Evolutionary conservation across 2,797 vertebrate genomes (phyloP).

Genomic region (Echiichthys vipera): DNA sequence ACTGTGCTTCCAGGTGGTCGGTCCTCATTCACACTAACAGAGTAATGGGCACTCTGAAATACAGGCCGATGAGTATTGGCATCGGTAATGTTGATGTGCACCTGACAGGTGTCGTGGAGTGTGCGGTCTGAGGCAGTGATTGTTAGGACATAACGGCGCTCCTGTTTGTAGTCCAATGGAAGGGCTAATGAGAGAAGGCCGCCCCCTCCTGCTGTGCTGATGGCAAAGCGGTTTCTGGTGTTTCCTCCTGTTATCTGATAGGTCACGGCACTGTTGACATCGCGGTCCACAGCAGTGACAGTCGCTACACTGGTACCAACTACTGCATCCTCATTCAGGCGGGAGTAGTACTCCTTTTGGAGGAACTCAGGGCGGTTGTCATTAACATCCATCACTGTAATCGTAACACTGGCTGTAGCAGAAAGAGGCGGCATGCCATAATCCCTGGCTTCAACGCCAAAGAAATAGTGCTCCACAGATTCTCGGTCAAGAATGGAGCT

Average conservation of each 20-base stretch:
- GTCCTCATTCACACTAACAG: conserved; percentile 95
- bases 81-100: conserved; percentile 97
- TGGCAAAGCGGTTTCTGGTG: conserved; percentile 96
- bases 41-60: conserved; percentile 98
- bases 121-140: conserved; percentile 97
- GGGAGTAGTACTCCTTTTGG: conserved; percentile 93
- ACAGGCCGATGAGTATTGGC: conserved; percentile 97
- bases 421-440: conserved; percentile 93
- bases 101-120: conserved; percentile 94
- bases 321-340: conserved; percentile 93
- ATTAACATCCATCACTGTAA: conserved; percentile 97
- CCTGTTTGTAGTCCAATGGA: conserved; percentile 98
- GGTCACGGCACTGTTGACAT: conserved; percentile 96
- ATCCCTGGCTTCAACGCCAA: conserved; percentile 95
- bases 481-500: conserved; percentile 94
- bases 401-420: conserved; percentile 94
- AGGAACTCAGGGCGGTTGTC: conserved; percentile 97
- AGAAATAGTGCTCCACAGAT: conserved; percentile 94
- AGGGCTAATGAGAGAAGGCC: conserved; percentile 94
- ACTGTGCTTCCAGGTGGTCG: conserved; percentile 93
- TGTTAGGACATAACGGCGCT: conserved; percentile 94
- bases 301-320: conserved; percentile 96
- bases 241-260: conserved; percentile 98
- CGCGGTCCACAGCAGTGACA: conserved; percentile 94
- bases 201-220: conserved; percentile 92